Evolutionary conservation across 2,797 vertebrate species (phyloP).

Genomic region (Chelidonichthys spinosus): DNA sequence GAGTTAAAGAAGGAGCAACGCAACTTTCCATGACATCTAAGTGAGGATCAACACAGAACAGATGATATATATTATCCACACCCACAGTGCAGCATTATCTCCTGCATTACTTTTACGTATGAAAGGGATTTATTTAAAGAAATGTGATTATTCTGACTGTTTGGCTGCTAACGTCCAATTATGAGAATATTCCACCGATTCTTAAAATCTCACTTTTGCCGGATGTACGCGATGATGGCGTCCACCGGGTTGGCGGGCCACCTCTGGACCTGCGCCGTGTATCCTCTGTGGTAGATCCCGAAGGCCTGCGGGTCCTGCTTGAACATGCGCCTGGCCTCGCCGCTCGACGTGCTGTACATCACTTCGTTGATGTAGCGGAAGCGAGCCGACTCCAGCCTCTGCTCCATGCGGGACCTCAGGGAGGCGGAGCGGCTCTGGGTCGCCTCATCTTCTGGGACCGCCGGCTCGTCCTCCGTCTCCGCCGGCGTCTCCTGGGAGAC

Average conservation of each 20-base stretch:
- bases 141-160: background rate
- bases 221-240: slow-evolving; percentile 86
- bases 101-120: slow-evolving; percentile 5
- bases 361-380: slow-evolving; percentile 94
- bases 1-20: background rate
- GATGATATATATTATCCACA: background rate
- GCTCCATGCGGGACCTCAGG: slow-evolving; percentile 88
- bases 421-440: slow-evolving; percentile 70
- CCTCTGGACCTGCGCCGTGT: slow-evolving; percentile 87
- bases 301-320: slow-evolving; percentile 88
- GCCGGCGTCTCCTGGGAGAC: background rate
- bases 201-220: slow-evolving; percentile 81
- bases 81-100: slow-evolving; percentile 26
- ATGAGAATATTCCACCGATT: background rate
- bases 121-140: background rate
- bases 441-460: slow-evolving; percentile 18
- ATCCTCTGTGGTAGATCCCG: slow-evolving; percentile 90
- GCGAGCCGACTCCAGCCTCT: slow-evolving; percentile 87
- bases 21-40: background rate
- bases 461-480: slow-evolving; percentile 17
- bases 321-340: slow-evolving; percentile 87
- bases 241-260: slow-evolving; percentile 93
- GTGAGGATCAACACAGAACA: background rate
- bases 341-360: slow-evolving; percentile 88
- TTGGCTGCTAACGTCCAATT: background rate